phyloP scores from a whole-genome alignment of 1,140 invertebrate species.

The Drosophila mojavensis region DNA sequence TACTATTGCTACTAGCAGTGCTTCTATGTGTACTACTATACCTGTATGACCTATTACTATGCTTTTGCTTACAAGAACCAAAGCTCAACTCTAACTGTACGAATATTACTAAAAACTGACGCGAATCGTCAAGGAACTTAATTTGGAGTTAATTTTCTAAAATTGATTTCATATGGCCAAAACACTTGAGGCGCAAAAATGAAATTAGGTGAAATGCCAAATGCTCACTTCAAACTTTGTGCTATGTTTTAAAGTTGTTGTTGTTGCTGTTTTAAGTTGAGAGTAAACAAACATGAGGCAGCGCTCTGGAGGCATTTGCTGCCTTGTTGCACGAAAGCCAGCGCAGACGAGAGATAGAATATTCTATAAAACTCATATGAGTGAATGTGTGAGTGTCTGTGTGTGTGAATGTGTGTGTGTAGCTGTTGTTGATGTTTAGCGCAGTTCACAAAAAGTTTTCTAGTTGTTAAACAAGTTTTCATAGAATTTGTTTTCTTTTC shows the following conservation, averaged over 20 bases:
- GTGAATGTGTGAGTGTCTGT: constrained; percentile 10
- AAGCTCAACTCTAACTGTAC: too few relatives aligned
- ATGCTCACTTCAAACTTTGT: constrained; percentile 41
- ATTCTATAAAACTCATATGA: constrained; percentile 1
- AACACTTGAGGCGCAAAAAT: constrained; percentile 4
- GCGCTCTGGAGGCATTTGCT: constrained; percentile 35
- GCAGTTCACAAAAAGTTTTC: constrained; percentile 43
- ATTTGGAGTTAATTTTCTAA: neutral
- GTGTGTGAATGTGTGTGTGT: neutral
- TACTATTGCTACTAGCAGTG: too few relatives aligned
- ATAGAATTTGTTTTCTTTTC: constrained; percentile 26
- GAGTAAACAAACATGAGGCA: constrained; percentile 41
- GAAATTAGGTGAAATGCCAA: constrained; percentile 37
- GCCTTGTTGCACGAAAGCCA: constrained; percentile 9
- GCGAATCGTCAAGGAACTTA: too few relatives aligned
- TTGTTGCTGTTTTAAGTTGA: constrained; percentile 24
- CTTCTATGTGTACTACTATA: too few relatives aligned
- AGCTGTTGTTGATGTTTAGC: constrained; percentile 35
- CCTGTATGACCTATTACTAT: too few relatives aligned
- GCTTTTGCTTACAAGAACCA: too few relatives aligned
- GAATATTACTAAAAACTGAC: too few relatives aligned
- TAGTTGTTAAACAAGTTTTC: constrained; percentile 41
- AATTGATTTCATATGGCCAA: neutral
- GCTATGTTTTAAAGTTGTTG: constrained; percentile 2
- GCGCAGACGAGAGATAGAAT: neutral